Conservation (phyloP, 2,113 vertebrate genomes). For the Symphodus melops region DNA sequence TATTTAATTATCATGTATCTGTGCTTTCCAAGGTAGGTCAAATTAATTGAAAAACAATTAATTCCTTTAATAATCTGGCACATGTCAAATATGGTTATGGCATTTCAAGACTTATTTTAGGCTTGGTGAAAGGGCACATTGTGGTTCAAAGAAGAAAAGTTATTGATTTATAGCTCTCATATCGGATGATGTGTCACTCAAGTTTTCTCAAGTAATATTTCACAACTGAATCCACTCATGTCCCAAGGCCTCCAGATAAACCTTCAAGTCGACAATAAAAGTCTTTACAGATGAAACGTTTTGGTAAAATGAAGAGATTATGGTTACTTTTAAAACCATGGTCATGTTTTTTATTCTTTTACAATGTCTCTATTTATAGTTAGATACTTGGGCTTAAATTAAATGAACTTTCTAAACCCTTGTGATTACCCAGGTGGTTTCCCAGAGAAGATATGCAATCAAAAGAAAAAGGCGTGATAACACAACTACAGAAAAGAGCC, state of each 20-base stretch:
- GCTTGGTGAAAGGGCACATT: too few species aligned
- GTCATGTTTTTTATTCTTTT: background rate
- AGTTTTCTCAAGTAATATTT: too few species aligned
- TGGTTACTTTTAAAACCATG: background rate
- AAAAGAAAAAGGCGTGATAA: background rate
- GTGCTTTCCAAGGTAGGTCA: too few species aligned
- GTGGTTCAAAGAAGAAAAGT: background rate
- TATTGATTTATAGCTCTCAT: background rate
- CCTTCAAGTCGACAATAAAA: background rate
- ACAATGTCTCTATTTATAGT: background rate
- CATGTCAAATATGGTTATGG: too few species aligned
- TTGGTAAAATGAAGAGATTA: background rate
- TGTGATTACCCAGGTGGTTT: background rate
- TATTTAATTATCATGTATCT: too few species aligned
- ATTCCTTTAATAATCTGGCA: too few species aligned
- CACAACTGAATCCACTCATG: background rate
- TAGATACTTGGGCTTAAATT: background rate
- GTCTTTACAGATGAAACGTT: background rate
- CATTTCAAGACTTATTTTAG: too few species aligned
- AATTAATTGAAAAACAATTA: too few species aligned
- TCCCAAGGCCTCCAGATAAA: slow-evolving; percentile 1
- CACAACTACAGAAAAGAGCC: background rate
- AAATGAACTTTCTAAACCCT: background rate
- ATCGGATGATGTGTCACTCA: background rate
- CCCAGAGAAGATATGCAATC: background rate